Base-by-base conservation (phyloP, 1,140 invertebrate genomes). In the Dryas iulia region DNA sequence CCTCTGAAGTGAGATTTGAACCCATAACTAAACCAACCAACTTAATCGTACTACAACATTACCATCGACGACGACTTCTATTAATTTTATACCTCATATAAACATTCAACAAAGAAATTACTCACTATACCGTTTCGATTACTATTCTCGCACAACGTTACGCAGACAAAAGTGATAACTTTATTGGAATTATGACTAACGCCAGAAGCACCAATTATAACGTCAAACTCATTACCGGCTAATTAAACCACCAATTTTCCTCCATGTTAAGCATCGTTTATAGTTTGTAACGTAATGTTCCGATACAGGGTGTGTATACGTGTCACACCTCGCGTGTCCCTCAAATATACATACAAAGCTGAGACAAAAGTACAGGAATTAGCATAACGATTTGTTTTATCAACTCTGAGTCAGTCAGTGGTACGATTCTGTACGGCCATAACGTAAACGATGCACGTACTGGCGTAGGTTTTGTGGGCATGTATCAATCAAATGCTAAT, bases 321-420 rank as follows among this genome's bases (percentile, higher is more conserved):
- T 86, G 84, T 78, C 71, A 54, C 71, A 69, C 53, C 69, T 78
- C 83, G 72, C 71, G 83, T 83, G 73, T 59, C 59, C 66, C 60
- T 67, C 65, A 59, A 81, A 79, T 82, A 78, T 78, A 77, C 77
- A 86, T 76, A 84, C 84, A 83, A 86, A 84, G 79, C 81, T 78
- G 59, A 64, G 58, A 75, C 72, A 79, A 73, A 74, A 74, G 59
- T 76, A 64, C 56, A 69, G 35, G 70, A 80, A 85, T 86, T 83
- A 81, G 66, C 81, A 85, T 85, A 82, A 78, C 75, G 66, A 79
- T 78, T 82, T 83, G 74, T 79, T 79, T 80, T 78, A 83, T 82
- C 76, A 72, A 35, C 35, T 61, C 61, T 82, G 76, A 78, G 69
- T 80, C 77, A 77, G 53, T 24, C 24, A 26, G 67, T 54, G 25